Evolutionary conservation across 2,888 invertebrate genomes (phyloP).

Genomic region (Eristalis intricaria): DNA sequence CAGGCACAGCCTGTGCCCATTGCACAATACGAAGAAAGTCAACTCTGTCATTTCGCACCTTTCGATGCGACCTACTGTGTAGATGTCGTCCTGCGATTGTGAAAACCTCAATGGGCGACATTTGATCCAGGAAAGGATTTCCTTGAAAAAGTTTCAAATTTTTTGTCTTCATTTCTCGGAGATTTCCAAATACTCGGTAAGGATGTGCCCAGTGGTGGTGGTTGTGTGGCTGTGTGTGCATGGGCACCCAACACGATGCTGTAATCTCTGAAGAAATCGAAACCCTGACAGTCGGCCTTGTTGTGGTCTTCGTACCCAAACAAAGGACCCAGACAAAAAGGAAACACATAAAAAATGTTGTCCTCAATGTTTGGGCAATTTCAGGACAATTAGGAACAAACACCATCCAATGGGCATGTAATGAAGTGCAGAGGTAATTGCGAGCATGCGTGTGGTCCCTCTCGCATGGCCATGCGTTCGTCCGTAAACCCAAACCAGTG

Average conservation of each 20-base stretch:
- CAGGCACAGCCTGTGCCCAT: constrained; percentile 1
- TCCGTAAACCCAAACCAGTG: neutral
- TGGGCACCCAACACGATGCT: constrained; percentile 51
- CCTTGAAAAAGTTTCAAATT: constrained; percentile 65
- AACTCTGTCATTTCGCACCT: constrained; percentile 69
- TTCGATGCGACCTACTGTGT: constrained; percentile 69
- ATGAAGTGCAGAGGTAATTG: constrained; percentile 59
- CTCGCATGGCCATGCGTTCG: constrained; percentile 44
- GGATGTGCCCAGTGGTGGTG: constrained; percentile 17
- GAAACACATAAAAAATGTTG: constrained; percentile 60
- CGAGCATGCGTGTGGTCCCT: constrained; percentile 64
- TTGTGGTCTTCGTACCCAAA: constrained; percentile 70
- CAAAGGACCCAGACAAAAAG: constrained; percentile 43
- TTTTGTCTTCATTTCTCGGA: constrained; percentile 50
- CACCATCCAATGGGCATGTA: constrained; percentile 71
- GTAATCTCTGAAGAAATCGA: constrained; percentile 65
- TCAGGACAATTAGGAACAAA: constrained; percentile 70
- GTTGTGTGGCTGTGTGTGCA: neutral
- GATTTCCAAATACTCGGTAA: constrained; percentile 49
- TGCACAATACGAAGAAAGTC: constrained; percentile 57
- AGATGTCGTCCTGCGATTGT: constrained; percentile 64
- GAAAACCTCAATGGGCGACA: constrained; percentile 68
- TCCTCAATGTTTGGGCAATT: constrained; percentile 71
- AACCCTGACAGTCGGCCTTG: constrained; percentile 59
- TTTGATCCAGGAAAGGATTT: constrained; percentile 53